These are phyloP conservation scores for Rhabdomys dilectus DNA, from an alignment of 2,113 vertebrate species.

Conservation along the genomic window DNA sequence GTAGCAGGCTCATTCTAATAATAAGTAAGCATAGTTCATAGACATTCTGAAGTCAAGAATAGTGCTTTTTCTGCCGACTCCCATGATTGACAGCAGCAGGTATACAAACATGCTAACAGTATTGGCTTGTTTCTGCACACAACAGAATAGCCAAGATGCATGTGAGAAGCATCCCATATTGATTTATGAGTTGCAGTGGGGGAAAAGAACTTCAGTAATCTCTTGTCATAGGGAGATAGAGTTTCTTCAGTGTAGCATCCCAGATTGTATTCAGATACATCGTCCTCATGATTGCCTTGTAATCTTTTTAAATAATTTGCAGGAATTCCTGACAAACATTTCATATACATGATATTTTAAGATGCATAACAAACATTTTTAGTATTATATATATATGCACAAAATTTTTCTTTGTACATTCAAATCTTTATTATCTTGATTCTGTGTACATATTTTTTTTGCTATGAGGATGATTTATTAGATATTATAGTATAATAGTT, in stretches of 20 bases:
- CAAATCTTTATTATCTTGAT: slow-evolving; percentile 53
- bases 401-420: slow-evolving; percentile 54
- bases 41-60: slow-evolving; percentile 10
- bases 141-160: not conserved
- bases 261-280: not conserved
- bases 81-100: not conserved
- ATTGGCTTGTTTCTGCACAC: not conserved
- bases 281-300: not conserved
- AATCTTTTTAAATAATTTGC: not conserved
- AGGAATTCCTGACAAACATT: slow-evolving; percentile 12
- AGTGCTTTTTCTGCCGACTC: not conserved
- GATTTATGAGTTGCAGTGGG: not conserved
- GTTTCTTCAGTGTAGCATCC: not conserved
- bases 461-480: slow-evolving; percentile 22
- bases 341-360: not conserved
- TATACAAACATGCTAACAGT: slow-evolving; percentile 18
- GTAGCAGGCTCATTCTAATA: slow-evolving; percentile 65
- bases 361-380: not conserved
- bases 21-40: not conserved
- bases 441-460: not conserved
- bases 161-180: not conserved
- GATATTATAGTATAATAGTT: slow-evolving; percentile 42
- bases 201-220: not conserved
- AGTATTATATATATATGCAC: not conserved
- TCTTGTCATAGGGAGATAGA: not conserved